Evolutionary conservation across 2,888 invertebrate genomes (phyloP).

Genomic region (Stenotaenia linearis): DNA sequence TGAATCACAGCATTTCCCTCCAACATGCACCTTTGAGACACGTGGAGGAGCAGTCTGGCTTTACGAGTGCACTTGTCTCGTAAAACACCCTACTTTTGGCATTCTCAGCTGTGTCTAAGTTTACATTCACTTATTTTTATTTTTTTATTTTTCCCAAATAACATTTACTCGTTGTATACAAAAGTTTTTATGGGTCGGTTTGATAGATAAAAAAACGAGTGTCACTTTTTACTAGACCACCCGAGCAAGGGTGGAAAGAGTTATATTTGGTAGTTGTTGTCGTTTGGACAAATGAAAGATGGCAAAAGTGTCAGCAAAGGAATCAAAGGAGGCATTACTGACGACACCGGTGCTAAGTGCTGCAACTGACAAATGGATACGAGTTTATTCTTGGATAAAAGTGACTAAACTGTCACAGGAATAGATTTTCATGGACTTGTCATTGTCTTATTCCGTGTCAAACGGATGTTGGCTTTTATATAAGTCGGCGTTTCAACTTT

Average conservation of each 20-base stretch:
- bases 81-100: slow-evolving; percentile 1
- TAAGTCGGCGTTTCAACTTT: not conserved
- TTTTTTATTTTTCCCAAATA: not conserved
- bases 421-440: not conserved
- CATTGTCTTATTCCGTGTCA: not conserved
- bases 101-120: slow-evolving; percentile 12
- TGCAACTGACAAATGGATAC: not conserved
- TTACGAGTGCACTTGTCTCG: slow-evolving; percentile 14
- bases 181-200: not conserved
- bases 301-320: not conserved
- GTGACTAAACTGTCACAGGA: not conserved
- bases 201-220: not conserved
- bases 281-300: not conserved
- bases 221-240: not conserved
- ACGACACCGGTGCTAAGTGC: slow-evolving; percentile 19
- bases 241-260: not conserved
- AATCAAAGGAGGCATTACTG: not conserved
- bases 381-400: not conserved
- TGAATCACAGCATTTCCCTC: not conserved
- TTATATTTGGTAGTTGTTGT: slow-evolving; percentile 1
- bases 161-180: not conserved
- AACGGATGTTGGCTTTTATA: not conserved
- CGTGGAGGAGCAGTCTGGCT: not conserved
- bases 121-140: not conserved
- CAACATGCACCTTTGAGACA: not conserved